Evolutionary conservation across 2,113 vertebrate genomes (phyloP).

Genomic region (Forbesichthys agassizii): DNA sequence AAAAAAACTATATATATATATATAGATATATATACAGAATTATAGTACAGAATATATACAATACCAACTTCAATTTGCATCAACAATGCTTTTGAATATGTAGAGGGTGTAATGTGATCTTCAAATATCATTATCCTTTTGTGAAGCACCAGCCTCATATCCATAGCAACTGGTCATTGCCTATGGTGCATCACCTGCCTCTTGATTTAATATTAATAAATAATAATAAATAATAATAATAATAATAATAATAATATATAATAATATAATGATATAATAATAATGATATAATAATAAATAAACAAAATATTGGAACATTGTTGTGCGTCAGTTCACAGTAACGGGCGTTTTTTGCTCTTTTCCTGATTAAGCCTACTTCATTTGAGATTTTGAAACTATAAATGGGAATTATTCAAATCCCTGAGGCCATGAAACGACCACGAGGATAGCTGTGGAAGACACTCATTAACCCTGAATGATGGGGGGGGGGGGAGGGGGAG

Average conservation of each 20-base stretch:
- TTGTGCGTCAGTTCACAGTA: slow-evolving; percentile 41
- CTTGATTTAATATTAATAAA: slow-evolving; percentile 22
- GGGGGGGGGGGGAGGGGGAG: slow-evolving; percentile 48
- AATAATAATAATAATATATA: too few relatives aligned
- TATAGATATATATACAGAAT: too few relatives aligned
- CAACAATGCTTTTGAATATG: slow-evolving; percentile 51
- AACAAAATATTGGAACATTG: slow-evolving; percentile 26
- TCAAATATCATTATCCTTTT: slow-evolving; percentile 55
- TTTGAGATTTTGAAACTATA: slow-evolving; percentile 74
- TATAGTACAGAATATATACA: too few relatives aligned
- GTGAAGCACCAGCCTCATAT: slow-evolving; percentile 38
- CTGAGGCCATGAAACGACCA: slow-evolving; percentile 71
- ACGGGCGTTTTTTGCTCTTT: slow-evolving; percentile 59
- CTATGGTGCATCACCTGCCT: slow-evolving; percentile 54
- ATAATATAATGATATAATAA: too few relatives aligned
- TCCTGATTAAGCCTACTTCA: slow-evolving; percentile 74
- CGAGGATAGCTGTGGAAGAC: slow-evolving; percentile 67
- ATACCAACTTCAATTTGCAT: slow-evolving; percentile 41
- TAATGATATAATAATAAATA: too few relatives aligned
- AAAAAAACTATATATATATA: not conserved
- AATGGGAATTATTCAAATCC: slow-evolving; percentile 79
- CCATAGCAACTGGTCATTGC: slow-evolving; percentile 41
- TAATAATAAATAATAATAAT: too few relatives aligned
- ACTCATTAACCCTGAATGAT: slow-evolving; percentile 74
- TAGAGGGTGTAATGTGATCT: slow-evolving; percentile 22